Conservation (phyloP, 2,797 vertebrate species). For the Salmo trutta region DNA sequence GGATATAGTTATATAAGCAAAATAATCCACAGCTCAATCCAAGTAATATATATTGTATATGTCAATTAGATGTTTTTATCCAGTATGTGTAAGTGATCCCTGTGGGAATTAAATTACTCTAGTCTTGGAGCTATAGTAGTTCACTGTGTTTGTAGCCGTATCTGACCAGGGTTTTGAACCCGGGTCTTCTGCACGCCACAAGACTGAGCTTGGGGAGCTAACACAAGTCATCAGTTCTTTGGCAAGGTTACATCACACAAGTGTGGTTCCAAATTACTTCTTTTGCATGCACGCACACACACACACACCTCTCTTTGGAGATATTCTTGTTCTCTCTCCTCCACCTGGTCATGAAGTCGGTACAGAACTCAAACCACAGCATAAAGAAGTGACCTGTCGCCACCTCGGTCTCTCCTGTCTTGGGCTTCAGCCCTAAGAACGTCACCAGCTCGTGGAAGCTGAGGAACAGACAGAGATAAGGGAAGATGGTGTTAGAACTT, state of each 20-base stretch:
- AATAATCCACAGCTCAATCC: background rate
- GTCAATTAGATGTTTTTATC: background rate
- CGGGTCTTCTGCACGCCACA: too few species aligned
- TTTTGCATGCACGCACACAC: too few species aligned
- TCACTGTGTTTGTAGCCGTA: too few species aligned
- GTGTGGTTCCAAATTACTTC: too few species aligned
- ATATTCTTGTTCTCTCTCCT: slow-evolving; percentile 92
- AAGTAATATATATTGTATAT: background rate
- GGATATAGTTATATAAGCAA: background rate
- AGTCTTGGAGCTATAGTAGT: background rate
- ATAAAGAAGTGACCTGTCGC: slow-evolving; percentile 84
- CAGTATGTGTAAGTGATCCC: background rate
- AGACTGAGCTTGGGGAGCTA: too few species aligned
- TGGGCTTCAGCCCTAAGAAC: slow-evolving; percentile 89
- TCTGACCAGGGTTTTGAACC: too few species aligned
- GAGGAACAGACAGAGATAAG: background rate
- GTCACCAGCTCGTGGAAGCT: slow-evolving; percentile 88
- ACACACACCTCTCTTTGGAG: slow-evolving; percentile 89
- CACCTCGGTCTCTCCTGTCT: slow-evolving; percentile 86
- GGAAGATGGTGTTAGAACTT: background rate
- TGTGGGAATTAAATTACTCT: background rate
- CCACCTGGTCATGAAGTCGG: slow-evolving; percentile 94
- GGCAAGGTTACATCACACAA: too few species aligned
- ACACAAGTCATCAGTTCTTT: too few species aligned
- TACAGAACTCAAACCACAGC: slow-evolving; percentile 97